These are phyloP conservation scores for Pseudococcus longispinus DNA, from an alignment of 2,888 invertebrate genomes.

Conservation along the genomic window DNA sequence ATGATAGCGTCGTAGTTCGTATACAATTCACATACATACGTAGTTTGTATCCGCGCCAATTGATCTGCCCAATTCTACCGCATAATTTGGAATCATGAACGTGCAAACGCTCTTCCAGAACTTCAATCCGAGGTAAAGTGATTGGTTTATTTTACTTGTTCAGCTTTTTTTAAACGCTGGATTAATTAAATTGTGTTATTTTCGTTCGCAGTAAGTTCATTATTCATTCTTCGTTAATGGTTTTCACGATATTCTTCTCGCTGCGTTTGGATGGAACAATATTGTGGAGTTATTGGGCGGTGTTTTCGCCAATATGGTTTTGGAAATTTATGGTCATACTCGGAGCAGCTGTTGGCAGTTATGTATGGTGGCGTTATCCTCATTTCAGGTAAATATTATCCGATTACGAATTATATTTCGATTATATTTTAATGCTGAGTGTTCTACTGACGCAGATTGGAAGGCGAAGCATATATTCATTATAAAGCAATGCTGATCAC, in stretches of 20 bases:
- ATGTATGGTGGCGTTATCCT: slow-evolving; percentile 95
- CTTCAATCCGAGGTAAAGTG: slow-evolving; percentile 84
- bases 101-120: slow-evolving; percentile 87
- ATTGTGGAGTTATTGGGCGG: slow-evolving; percentile 94
- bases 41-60: not conserved
- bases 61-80: not conserved
- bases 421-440: not conserved
- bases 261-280: slow-evolving; percentile 86
- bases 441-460: slow-evolving; percentile 71
- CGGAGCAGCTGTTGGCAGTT: slow-evolving; percentile 90
- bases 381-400: slow-evolving; percentile 77
- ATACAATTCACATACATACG: not conserved
- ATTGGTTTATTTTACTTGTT: not conserved
- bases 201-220: slow-evolving; percentile 95
- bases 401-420: not conserved
- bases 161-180: slow-evolving; percentile 59
- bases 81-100: slow-evolving; percentile 70
- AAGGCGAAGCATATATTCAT: slow-evolving; percentile 95
- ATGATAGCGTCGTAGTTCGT: not conserved
- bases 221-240: slow-evolving; percentile 89
- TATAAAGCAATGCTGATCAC: slow-evolving; percentile 98
- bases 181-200: too few relatives aligned
- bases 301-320: slow-evolving; percentile 96
- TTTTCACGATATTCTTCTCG: slow-evolving; percentile 90
- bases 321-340: slow-evolving; percentile 93